Percentiles rank a stretch among this genome's conserved stretches.
Conservation (phyloP, 2,113 vertebrate species). For the Scatophagus argus region DNA sequence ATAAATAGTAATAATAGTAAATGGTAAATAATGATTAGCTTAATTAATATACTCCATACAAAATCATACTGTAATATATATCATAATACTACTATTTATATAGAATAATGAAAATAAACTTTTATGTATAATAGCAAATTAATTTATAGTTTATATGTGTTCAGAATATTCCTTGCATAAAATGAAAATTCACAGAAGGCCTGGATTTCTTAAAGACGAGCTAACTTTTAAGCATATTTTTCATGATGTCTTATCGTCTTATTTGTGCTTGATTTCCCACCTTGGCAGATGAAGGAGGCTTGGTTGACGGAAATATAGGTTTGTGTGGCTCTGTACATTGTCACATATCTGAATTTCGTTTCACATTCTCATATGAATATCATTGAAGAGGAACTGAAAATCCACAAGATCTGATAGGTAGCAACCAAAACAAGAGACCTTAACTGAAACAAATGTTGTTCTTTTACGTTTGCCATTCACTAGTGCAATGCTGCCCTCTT, state of each 20-base stretch:
- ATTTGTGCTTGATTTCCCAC: neutral
- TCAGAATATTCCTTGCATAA: neutral
- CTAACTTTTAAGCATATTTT: slow-evolving; percentile 48
- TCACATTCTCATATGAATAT: neutral
- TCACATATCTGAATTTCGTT: slow-evolving; percentile 14
- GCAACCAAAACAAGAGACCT: slow-evolving; percentile 30
- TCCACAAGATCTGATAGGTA: neutral
- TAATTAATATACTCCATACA: neutral
- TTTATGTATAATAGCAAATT: neutral
- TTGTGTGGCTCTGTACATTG: neutral
- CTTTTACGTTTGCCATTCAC: neutral
- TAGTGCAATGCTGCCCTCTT: slow-evolving; percentile 55
- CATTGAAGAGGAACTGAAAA: neutral
- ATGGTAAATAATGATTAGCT: neutral
- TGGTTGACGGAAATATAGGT: neutral
- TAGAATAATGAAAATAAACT: neutral
- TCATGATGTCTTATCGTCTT: slow-evolving; percentile 12
- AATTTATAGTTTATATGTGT: too few relatives aligned
- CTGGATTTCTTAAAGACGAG: neutral
- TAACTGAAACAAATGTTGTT: neutral
- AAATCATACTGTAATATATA: neutral
- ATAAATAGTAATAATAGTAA: too few relatives aligned
- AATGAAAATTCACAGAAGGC: slow-evolving; percentile 2
- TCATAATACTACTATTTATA: neutral
- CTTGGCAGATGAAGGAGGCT: neutral